phyloP scores from a whole-genome alignment of 2,888 invertebrate species.

The Trissolcus japonicus region DNA sequence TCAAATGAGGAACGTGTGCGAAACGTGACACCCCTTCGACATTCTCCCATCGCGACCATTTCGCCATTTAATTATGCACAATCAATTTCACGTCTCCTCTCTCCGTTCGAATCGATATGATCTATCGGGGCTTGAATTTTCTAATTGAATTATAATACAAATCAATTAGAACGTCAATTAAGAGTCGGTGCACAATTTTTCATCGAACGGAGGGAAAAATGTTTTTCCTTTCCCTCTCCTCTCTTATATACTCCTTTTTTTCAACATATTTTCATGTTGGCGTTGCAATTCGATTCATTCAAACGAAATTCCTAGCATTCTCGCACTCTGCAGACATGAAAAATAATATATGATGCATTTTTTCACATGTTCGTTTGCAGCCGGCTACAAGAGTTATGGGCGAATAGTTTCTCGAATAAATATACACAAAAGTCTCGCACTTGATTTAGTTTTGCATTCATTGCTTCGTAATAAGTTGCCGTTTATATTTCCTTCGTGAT shows the following conservation, averaged over 20 bases:
- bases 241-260: no score
- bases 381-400: slow-evolving; percentile 13
- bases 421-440: slow-evolving; percentile 31
- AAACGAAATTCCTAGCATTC: slow-evolving; percentile 33
- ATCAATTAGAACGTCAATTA: neutral
- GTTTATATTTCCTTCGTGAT: slow-evolving; percentile 21
- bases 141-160: no score
- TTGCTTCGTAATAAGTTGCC: slow-evolving; percentile 41
- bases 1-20: slow-evolving; percentile 34
- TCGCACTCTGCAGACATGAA: slow-evolving; percentile 14
- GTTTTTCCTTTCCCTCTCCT: no score
- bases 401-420: slow-evolving; percentile 42
- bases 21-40: slow-evolving; percentile 48
- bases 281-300: slow-evolving; percentile 38
- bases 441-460: slow-evolving; percentile 39
- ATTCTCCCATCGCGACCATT: slow-evolving; percentile 34
- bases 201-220: neutral
- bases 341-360: slow-evolving; percentile 34
- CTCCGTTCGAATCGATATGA: neutral
- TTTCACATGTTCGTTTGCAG: slow-evolving; percentile 32
- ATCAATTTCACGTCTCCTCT: slow-evolving; percentile 22
- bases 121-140: slow-evolving; percentile 7
- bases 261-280: no score
- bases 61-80: slow-evolving; percentile 37
- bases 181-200: neutral